Base-by-base conservation (phyloP, 1,140 invertebrate genomes). In the Coenobita brevimanus region DNA sequence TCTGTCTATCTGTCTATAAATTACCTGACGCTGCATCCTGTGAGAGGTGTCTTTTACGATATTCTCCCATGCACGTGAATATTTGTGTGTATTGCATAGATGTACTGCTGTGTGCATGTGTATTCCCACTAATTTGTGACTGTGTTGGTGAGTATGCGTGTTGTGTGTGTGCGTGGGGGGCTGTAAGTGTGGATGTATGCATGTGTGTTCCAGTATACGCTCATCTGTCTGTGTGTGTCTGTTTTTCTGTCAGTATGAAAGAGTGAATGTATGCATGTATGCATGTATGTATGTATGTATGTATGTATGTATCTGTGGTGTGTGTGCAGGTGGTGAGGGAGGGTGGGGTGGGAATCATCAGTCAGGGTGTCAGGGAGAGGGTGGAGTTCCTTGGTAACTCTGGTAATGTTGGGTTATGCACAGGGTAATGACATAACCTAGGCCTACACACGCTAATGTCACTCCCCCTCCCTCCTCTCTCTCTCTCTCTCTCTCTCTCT, bases 401-500 rank as follows among this genome's bases (percentile, higher is more conserved):
- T 50, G 46, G 46, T 50, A 50, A 50, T 50, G 46, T 50, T 17
- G 17, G 46, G 46, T 50, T 50, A 50, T 50, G 46, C 46, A n/a
- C n/a, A n/a, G n/a, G n/a, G n/a, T n/a, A n/a, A n/a, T n/a, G n/a
- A n/a, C n/a, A n/a, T n/a, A n/a, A n/a, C n/a, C n/a, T n/a, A n/a
- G n/a, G n/a, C n/a, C n/a, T n/a, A n/a, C n/a, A n/a, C n/a, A 50
- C 6, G 46, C 46, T 50, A 50, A 50, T 50, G 46, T 8, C 17
- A 50, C 46, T 8, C 46, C 46, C 46, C 17, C 6, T 50, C 6
- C 46, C 6, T 17, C 46, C 27, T 57, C 78, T 57, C 21, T 80
- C 73, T 78, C 38, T 78, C 73, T 78, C 38, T 78, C 73, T 78
- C 38, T 78, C 38, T 78, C 43, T 78, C 41, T 78, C 38, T 78